Conservation (phyloP, 2,113 vertebrate genomes). For the Bos indicus region DNA sequence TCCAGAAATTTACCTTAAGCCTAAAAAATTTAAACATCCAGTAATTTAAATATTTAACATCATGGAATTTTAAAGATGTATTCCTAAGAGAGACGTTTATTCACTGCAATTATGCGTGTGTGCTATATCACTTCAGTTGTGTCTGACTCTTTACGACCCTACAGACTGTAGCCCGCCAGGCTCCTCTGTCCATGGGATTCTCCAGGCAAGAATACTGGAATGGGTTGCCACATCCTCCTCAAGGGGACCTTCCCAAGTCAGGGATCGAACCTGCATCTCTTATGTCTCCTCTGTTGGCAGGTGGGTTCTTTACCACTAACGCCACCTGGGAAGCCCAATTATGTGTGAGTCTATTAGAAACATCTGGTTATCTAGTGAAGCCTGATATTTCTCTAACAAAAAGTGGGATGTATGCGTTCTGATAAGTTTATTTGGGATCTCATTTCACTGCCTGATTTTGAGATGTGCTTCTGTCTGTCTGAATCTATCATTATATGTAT, state of each 20-base stretch:
- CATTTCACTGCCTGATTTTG: not conserved
- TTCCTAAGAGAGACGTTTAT: not conserved
- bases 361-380: not conserved
- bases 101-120: not conserved
- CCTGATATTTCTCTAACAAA: not conserved
- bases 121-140: not conserved
- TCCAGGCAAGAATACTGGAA: not conserved
- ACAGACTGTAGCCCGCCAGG: not conserved
- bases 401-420: not conserved
- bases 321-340: not conserved
- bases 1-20: not conserved
- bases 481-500: not conserved
- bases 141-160: not conserved
- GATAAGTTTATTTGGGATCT: not conserved
- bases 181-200: not conserved
- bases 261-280: not conserved
- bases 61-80: not conserved
- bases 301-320: not conserved
- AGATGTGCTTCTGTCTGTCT: not conserved
- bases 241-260: not conserved
- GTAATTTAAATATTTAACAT: slow-evolving; percentile 14
- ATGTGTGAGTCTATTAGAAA: not conserved
- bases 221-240: not conserved
- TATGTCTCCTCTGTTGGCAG: not conserved
- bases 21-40: slow-evolving; percentile 10